These are phyloP conservation scores for Pristis pectinata DNA, from an alignment of 2,797 vertebrate species.

Conservation along the genomic window DNA sequence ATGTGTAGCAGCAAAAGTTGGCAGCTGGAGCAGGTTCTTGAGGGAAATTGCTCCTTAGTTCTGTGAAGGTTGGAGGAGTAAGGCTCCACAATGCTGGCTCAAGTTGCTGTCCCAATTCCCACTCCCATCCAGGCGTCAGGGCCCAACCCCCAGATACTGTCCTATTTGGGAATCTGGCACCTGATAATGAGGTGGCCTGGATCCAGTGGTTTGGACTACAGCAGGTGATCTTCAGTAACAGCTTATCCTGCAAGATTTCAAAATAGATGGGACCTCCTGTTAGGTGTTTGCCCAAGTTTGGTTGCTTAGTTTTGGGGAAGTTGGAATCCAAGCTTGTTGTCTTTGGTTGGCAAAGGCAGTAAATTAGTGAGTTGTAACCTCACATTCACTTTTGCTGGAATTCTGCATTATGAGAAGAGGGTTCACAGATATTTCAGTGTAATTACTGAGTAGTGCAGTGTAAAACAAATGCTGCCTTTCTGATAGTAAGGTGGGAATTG, in stretches of 20 bases:
- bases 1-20: background rate
- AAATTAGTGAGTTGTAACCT: background rate
- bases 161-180: background rate
- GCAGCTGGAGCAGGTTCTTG: too few relatives aligned
- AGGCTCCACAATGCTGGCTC: too few relatives aligned
- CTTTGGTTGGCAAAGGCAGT: background rate
- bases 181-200: background rate
- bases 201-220: background rate
- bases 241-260: background rate
- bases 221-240: background rate
- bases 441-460: background rate
- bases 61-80: background rate
- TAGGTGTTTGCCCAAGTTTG: background rate
- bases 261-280: background rate
- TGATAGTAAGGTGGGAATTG: background rate
- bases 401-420: background rate
- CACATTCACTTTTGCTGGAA: background rate
- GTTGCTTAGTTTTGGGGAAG: background rate
- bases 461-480: background rate
- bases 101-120: background rate
- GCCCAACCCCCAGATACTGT: rapidly evolving
- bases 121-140: background rate
- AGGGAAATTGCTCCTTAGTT: background rate
- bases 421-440: background rate
- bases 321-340: background rate